Percentiles rank a stretch among this genome's conserved stretches.
phyloP scores from a whole-genome alignment of 1,140 invertebrate genomes.

The Bradynema listronoti region DNA sequence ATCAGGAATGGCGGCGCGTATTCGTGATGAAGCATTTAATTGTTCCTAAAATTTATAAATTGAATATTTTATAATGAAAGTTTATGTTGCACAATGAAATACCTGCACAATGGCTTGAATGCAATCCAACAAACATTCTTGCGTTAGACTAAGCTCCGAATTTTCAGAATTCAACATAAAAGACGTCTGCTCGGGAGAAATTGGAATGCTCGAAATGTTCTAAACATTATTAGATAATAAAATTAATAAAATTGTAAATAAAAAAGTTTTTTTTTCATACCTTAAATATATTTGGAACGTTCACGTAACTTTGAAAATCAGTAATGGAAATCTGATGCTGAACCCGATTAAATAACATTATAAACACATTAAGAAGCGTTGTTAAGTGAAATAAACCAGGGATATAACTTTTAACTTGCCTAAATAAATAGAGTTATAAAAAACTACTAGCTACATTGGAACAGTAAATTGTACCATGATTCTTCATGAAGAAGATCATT shows the following conservation, averaged over 20 bases:
- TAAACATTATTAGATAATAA: conserved; percentile 16
- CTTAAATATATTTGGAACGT: conserved; percentile 32
- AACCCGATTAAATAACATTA: conserved; percentile 45
- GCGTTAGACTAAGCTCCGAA: conserved; percentile 42
- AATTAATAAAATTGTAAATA: neutral
- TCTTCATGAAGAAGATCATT: too few relatives aligned
- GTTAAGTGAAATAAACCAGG: conserved; percentile 54
- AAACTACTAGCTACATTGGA: neutral
- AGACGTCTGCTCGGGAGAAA: conserved; percentile 43
- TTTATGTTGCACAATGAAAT: conserved; percentile 12
- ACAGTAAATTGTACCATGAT: too few relatives aligned
- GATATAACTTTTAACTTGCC: conserved; percentile 30
- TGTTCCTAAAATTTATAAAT: conserved; percentile 45
- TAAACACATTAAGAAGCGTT: conserved; percentile 47
- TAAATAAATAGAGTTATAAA: too few relatives aligned
- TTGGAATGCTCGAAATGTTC: conserved; percentile 43
- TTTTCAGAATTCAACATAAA: conserved; percentile 44
- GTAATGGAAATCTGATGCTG: conserved; percentile 29
- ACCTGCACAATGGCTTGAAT: conserved; percentile 39
- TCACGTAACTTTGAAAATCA: conserved; percentile 35
- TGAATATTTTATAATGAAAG: too few relatives aligned
- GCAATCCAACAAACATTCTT: conserved; percentile 51
- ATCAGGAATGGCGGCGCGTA: conserved; percentile 42
- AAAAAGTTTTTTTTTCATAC: conserved; percentile 12
- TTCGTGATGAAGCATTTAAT: conserved; percentile 22